Evolutionary conservation across 2,888 invertebrate genomes (phyloP).

Genomic region (Holacanthella duospinosa): DNA sequence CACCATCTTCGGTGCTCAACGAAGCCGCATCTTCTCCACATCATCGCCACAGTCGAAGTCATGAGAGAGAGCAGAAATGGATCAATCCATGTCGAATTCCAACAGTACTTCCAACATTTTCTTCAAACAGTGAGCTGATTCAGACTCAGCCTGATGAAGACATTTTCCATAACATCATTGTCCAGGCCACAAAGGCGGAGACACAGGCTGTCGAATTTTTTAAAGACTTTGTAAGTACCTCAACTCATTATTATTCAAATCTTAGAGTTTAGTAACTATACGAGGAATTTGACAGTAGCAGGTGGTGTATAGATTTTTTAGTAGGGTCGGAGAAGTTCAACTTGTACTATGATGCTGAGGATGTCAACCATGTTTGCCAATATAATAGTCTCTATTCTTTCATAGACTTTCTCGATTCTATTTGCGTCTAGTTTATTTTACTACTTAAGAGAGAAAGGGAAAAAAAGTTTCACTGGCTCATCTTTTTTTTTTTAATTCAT

Average conservation of each 20-base stretch:
- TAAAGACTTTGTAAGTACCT: constrained; percentile 34
- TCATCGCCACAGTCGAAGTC: constrained; percentile 20
- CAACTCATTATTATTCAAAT: no score
- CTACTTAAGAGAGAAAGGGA: no score
- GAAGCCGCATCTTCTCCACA: neutral
- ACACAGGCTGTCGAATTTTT: constrained; percentile 33
- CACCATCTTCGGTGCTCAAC: neutral
- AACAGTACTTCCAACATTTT: constrained; percentile 12
- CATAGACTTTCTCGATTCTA: no score
- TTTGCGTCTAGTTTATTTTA: no score
- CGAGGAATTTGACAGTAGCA: no score
- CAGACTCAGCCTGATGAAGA: constrained; percentile 30
- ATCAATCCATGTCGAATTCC: constrained; percentile 37
- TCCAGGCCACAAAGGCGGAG: constrained; percentile 35
- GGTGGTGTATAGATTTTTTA: neutral
- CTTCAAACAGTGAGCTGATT: constrained; percentile 20
- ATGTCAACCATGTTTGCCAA: no score
- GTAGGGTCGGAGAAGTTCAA: neutral
- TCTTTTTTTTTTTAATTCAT: no score
- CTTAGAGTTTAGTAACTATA: no score
- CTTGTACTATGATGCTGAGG: neutral
- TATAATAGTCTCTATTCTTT: no score
- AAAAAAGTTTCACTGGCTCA: no score
- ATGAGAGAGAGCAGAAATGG: constrained; percentile 34
- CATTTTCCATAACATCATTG: constrained; percentile 34